Conservation (phyloP, 2,888 invertebrate genomes). For the Orthosia gracilis region DNA sequence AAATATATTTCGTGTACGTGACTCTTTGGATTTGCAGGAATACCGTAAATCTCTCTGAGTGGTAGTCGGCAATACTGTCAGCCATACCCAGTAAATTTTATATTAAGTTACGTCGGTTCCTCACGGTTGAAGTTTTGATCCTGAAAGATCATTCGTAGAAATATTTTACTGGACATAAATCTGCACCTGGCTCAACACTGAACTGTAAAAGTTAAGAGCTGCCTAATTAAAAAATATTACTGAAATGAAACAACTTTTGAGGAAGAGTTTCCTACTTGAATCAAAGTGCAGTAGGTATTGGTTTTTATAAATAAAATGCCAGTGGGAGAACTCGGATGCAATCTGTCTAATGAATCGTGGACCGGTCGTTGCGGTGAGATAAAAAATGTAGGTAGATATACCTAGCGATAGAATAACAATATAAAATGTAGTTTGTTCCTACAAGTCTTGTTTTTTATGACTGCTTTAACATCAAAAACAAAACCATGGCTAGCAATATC, state of each 20-base stretch:
- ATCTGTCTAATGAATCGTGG: slow-evolving; percentile 19
- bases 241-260: not conserved
- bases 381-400: not conserved
- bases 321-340: slow-evolving; percentile 1
- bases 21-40: slow-evolving; percentile 37
- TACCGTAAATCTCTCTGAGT: slow-evolving; percentile 41
- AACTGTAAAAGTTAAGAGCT: slow-evolving; percentile 9
- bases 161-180: slow-evolving; percentile 40
- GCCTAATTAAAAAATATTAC: slow-evolving; percentile 3
- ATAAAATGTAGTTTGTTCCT: not conserved
- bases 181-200: slow-evolving; percentile 29
- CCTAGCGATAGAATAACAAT: not conserved
- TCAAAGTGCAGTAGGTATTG: not conserved
- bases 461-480: slow-evolving; percentile 5
- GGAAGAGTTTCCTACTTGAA: not conserved
- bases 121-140: slow-evolving; percentile 25
- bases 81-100: slow-evolving; percentile 28
- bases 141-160: slow-evolving; percentile 25
- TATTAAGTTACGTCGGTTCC: slow-evolving; percentile 38
- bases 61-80: slow-evolving; percentile 17
- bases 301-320: slow-evolving; percentile 23
- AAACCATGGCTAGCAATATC: not conserved
- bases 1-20: slow-evolving; percentile 53
- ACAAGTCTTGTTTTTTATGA: slow-evolving; percentile 1
- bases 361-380: slow-evolving; percentile 9